Conservation (phyloP, 2,888 invertebrate genomes). For the Cenopis cana region DNA sequence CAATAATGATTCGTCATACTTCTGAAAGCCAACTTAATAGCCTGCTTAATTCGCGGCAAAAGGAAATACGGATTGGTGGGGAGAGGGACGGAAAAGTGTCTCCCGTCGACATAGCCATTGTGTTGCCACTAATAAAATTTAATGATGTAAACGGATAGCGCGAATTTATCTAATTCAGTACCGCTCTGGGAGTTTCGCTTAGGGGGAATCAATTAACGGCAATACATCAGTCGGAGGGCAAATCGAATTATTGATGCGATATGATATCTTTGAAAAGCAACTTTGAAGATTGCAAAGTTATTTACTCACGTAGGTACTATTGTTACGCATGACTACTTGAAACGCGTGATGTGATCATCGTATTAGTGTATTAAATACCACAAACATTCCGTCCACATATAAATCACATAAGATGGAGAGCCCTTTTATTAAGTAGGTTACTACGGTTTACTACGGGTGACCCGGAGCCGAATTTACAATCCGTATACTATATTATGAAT, state of each 20-base stretch:
- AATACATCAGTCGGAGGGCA: constrained; percentile 71
- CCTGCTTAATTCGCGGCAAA: constrained; percentile 81
- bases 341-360: too few species aligned
- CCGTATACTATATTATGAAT: too few species aligned
- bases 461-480: too few species aligned
- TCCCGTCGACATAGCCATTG: constrained; percentile 70
- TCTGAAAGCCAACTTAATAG: constrained; percentile 80
- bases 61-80: constrained; percentile 80
- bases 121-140: constrained; percentile 83
- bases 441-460: too few species aligned
- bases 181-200: constrained; percentile 67
- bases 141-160: constrained; percentile 85
- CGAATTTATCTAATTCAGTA: constrained; percentile 78
- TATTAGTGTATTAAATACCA: constrained; percentile 1
- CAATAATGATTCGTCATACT: constrained; percentile 81
- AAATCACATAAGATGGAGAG: too few species aligned
- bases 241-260: constrained; percentile 55
- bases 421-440: too few species aligned
- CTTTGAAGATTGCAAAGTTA: constrained; percentile 15
- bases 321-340: too few species aligned
- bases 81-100: constrained; percentile 75
- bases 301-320: too few species aligned
- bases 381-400: neutral
- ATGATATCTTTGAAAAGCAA: constrained; percentile 38
- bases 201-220: constrained; percentile 79